Evolutionary conservation across 2,888 invertebrate genomes (phyloP).

Genomic region (Orthonevra nobilis): DNA sequence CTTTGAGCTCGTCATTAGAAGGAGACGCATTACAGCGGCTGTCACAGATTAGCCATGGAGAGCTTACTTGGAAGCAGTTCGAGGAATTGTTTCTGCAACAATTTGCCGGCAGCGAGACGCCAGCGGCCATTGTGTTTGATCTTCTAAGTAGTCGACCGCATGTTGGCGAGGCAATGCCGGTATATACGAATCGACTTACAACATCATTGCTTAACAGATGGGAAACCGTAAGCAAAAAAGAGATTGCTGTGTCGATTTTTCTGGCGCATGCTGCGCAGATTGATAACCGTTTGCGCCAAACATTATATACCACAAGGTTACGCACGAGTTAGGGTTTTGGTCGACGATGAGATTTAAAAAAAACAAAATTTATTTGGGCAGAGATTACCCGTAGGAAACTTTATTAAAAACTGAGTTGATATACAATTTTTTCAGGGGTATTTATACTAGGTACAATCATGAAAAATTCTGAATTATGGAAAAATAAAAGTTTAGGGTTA

Average conservation of each 20-base stretch:
- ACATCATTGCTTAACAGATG: constrained; percentile 11
- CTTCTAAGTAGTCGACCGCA: constrained; percentile 22
- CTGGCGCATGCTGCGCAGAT: constrained; percentile 10
- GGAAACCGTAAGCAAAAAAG: constrained; percentile 1
- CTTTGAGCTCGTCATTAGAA: constrained; percentile 12
- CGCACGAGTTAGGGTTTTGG: no score
- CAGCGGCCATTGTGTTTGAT: constrained; percentile 28
- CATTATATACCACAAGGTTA: constrained; percentile 7
- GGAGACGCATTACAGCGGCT: constrained; percentile 25
- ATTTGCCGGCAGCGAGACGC: constrained; percentile 29
- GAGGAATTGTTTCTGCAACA: constrained; percentile 32
- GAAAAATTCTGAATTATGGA: no score
- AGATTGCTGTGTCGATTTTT: constrained; percentile 18
- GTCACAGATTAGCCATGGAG: constrained; percentile 25
- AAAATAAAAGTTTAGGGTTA: no score
- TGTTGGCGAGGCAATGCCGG: constrained; percentile 6
- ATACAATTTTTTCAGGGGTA: no score
- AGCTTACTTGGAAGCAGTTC: constrained; percentile 27
- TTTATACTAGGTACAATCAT: no score
- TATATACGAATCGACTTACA: constrained; percentile 3
- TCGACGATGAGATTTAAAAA: no score
- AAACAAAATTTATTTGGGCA: no score
- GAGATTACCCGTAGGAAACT: no score
- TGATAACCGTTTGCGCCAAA: constrained; percentile 4
- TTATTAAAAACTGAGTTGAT: no score